phyloP scores from a whole-genome alignment of 2,888 invertebrate genomes.

The Platycheirus rosarum region DNA sequence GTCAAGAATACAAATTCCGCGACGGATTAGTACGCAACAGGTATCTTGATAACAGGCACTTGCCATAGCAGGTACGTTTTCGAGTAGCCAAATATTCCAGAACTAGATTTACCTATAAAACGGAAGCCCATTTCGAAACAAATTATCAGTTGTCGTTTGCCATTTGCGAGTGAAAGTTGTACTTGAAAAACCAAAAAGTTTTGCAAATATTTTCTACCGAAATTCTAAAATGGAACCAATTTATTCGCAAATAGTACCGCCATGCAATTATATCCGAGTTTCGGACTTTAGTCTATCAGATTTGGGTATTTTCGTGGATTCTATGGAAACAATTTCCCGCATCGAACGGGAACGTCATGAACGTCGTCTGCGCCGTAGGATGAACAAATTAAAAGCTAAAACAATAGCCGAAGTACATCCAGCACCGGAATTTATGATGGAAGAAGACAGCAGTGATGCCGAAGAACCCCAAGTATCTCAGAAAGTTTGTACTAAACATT shows the following conservation, averaged over 20 bases:
- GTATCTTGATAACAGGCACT: slow-evolving; percentile 39
- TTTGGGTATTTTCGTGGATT: slow-evolving; percentile 55
- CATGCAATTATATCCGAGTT: slow-evolving; percentile 15
- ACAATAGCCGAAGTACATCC: slow-evolving; percentile 15
- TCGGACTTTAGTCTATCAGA: slow-evolving; percentile 34
- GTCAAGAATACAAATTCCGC: slow-evolving; percentile 43
- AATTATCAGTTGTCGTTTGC: slow-evolving; percentile 45
- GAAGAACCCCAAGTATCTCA: slow-evolving; percentile 3
- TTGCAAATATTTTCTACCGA: not conserved
- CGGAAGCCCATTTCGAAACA: not conserved
- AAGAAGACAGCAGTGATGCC: slow-evolving; percentile 26
- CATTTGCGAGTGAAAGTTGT: slow-evolving; percentile 37
- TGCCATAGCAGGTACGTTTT: not conserved
- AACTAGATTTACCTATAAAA: slow-evolving; percentile 40
- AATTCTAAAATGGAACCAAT: slow-evolving; percentile 41
- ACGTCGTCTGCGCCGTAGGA: slow-evolving; percentile 35
- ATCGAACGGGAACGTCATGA: slow-evolving; percentile 40
- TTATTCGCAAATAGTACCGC: slow-evolving; percentile 32
- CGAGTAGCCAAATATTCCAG: not conserved
- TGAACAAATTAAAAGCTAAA: slow-evolving; percentile 16
- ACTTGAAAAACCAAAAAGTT: not conserved
- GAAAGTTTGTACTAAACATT: slow-evolving; percentile 24
- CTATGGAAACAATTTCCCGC: slow-evolving; percentile 47
- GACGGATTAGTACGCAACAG: slow-evolving; percentile 49
- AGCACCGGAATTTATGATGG: not conserved